These are phyloP conservation scores for Falco naumanni DNA, from an alignment of 2,797 vertebrate genomes.

Conservation along the genomic window DNA sequence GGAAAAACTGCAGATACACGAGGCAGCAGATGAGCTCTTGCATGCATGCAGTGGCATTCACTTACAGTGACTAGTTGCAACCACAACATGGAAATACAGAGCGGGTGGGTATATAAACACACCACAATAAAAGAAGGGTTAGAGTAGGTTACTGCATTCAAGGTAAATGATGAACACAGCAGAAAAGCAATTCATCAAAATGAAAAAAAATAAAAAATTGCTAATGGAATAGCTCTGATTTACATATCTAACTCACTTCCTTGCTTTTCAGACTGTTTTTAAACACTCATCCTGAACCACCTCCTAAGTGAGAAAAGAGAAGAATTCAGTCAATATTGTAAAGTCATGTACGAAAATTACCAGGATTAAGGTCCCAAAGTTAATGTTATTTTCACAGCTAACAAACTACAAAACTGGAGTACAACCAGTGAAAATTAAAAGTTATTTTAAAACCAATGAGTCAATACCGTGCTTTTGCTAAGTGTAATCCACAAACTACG, in stretches of 20 bases:
- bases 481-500: not conserved
- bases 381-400: not conserved
- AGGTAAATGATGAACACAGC: fast-evolving
- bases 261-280: not conserved
- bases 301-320: not conserved
- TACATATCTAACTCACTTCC: not conserved
- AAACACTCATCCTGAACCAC: not conserved
- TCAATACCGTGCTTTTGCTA: not conserved
- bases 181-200: not conserved
- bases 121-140: not conserved
- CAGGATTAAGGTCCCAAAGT: not conserved
- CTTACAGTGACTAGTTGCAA: not conserved
- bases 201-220: not conserved
- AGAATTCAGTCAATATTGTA: not conserved
- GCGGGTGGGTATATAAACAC: not conserved
- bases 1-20: not conserved
- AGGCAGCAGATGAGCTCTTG: not conserved
- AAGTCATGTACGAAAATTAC: not conserved
- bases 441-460: not conserved
- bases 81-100: not conserved
- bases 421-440: not conserved
- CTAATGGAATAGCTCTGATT: not conserved
- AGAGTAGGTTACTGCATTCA: not conserved
- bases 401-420: not conserved
- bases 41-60: fast-evolving